These are phyloP conservation scores for Drosophila greeni DNA, from an alignment of 2,888 invertebrate genomes.

Conservation along the genomic window DNA sequence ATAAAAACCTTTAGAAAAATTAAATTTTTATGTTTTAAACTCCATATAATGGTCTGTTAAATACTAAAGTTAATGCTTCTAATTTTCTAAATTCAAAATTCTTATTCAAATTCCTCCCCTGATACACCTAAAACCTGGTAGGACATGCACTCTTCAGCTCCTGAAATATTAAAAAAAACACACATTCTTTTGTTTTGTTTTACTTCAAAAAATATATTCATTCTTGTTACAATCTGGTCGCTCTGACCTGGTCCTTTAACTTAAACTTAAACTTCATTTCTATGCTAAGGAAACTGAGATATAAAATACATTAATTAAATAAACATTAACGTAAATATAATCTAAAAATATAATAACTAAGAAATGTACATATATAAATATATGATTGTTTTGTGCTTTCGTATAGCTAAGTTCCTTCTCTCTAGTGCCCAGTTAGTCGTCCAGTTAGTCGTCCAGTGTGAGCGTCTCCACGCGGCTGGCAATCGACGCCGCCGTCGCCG, in stretches of 20 bases:
- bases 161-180: not conserved
- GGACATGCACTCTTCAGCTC: not conserved
- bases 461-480: slow-evolving; percentile 30
- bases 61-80: no score
- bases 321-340: not conserved
- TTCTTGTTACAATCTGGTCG: no score
- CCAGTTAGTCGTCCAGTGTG: slow-evolving; percentile 21
- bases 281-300: not conserved
- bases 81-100: no score
- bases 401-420: not conserved
- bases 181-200: not conserved
- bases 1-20: not conserved
- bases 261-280: not conserved
- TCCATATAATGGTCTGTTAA: no score
- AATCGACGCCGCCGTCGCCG: slow-evolving; percentile 15
- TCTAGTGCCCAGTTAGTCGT: slow-evolving; percentile 6
- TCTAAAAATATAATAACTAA: no score
- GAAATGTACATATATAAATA: not conserved
- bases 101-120: no score
- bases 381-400: not conserved
- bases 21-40: no score
- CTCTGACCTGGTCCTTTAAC: not conserved
- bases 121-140: no score
- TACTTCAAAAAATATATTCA: no score
- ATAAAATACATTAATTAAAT: not conserved